Percentiles rank a stretch among this genome's conserved stretches.
Evolutionary conservation across 2,888 invertebrate genomes (phyloP).

Genomic region (Conus canariensis): DNA sequence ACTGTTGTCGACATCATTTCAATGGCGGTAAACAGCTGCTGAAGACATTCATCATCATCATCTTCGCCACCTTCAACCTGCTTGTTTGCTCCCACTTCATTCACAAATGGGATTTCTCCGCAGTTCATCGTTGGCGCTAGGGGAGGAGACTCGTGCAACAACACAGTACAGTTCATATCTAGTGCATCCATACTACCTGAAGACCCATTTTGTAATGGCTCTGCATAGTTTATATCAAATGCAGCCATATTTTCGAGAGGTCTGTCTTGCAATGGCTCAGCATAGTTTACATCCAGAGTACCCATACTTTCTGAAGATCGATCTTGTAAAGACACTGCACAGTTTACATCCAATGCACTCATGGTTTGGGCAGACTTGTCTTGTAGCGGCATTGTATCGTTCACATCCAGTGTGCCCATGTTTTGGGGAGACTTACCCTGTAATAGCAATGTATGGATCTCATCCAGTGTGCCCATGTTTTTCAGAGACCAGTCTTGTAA

Average conservation of each 20-base stretch:
- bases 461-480: background rate
- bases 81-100: background rate
- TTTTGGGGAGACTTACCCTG: background rate
- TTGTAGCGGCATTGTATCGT: background rate
- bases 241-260: background rate
- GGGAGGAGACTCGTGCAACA: background rate
- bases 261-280: too few species aligned
- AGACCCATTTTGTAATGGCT: background rate
- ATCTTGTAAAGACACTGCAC: background rate
- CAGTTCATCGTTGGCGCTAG: background rate
- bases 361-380: background rate
- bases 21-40: background rate
- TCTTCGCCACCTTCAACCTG: background rate
- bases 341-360: background rate
- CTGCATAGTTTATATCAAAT: background rate
- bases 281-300: too few species aligned
- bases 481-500: background rate
- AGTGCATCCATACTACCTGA: too few species aligned
- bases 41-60: slow-evolving; percentile 16
- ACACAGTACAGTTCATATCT: background rate
- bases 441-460: too few species aligned
- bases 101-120: background rate
- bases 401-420: background rate
- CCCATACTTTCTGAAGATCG: background rate
- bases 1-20: background rate